Evolutionary conservation across 1,140 invertebrate genomes (phyloP).

Genomic region (Aphidius ervi): DNA sequence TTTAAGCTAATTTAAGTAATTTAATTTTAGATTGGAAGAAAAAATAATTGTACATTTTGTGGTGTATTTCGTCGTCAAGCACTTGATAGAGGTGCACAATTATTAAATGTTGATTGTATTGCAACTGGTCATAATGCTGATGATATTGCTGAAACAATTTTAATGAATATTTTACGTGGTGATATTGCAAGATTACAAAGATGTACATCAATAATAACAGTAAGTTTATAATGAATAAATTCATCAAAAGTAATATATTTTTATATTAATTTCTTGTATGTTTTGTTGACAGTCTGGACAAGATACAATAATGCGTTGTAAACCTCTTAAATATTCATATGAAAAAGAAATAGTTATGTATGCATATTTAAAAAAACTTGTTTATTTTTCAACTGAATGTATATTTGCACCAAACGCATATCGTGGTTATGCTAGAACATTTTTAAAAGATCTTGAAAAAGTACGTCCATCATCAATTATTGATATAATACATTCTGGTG

Average conservation of each 20-base stretch:
- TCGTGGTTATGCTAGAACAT: slow-evolving; percentile 85
- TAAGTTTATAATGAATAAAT: slow-evolving; percentile 49
- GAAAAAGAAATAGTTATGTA: slow-evolving; percentile 99
- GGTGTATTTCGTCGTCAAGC: slow-evolving; percentile 96
- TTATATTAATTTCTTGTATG: slow-evolving; percentile 7
- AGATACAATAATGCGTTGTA: slow-evolving; percentile 86
- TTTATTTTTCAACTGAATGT: slow-evolving; percentile 99
- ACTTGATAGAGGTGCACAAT: slow-evolving; percentile 85
- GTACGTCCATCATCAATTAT: slow-evolving; percentile 90
- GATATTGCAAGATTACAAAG: slow-evolving; percentile 90
- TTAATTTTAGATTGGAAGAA: slow-evolving; percentile 75
- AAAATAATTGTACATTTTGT: slow-evolving; percentile 99
- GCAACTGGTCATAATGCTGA: slow-evolving; percentile 99
- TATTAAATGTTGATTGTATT: slow-evolving; percentile 86
- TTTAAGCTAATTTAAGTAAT: background rate
- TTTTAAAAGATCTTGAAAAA: slow-evolving; percentile 95
- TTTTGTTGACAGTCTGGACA: slow-evolving; percentile 67
- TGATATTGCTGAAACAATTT: slow-evolving; percentile 97
- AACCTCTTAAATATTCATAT: slow-evolving; percentile 98
- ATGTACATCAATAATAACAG: slow-evolving; percentile 85
- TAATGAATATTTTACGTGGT: slow-evolving; percentile 97
- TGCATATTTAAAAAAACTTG: slow-evolving; percentile 93
- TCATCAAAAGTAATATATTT: background rate
- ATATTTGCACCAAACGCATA: slow-evolving; percentile 98
- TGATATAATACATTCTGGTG: slow-evolving; percentile 96